These are phyloP conservation scores for Diadumene lineata DNA, from an alignment of 92 coral and sea anemone genomes.

Conservation along the genomic window DNA sequence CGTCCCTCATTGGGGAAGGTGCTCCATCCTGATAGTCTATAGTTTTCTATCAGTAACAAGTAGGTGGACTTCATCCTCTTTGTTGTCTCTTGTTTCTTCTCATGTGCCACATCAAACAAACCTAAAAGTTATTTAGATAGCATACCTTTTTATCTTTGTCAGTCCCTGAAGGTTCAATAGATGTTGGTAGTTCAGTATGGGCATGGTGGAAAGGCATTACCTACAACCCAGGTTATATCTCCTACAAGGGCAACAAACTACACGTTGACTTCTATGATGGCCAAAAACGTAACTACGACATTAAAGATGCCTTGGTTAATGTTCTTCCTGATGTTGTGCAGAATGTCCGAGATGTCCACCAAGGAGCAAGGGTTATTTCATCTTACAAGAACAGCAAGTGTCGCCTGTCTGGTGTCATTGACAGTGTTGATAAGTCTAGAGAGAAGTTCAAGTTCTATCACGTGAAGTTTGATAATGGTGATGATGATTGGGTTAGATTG, in stretches of 20 bases:
- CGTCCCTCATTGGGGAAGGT: too few relatives aligned
- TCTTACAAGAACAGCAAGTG: conserved; percentile 44
- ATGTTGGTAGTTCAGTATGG: conserved; percentile 85
- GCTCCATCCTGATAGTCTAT: too few relatives aligned
- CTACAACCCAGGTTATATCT: conserved; percentile 81
- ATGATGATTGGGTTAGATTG: conserved; percentile 50
- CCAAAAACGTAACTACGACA: conserved; percentile 67
- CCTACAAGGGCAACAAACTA: conserved; percentile 81
- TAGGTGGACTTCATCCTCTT: too few relatives aligned
- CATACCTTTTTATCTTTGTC: not conserved
- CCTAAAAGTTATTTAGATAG: not conserved
- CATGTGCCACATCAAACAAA: not conserved
- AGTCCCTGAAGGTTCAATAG: conserved; percentile 78
- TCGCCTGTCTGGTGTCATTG: conserved; percentile 50
- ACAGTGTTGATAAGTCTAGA: conserved; percentile 42
- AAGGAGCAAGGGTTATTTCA: conserved; percentile 73
- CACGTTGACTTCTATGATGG: conserved; percentile 94
- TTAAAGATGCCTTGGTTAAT: conserved; percentile 71
- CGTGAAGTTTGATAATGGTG: conserved; percentile 75
- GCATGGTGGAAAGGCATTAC: conserved; percentile 62
- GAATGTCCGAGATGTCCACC: conserved; percentile 54
- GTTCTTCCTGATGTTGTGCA: conserved; percentile 73
- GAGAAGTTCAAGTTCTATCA: conserved; percentile 30
- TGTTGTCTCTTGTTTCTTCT: not conserved
- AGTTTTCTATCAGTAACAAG: too few relatives aligned